phyloP scores from a whole-genome alignment of 2,797 vertebrate species.

The Clarias pachynema region DNA sequence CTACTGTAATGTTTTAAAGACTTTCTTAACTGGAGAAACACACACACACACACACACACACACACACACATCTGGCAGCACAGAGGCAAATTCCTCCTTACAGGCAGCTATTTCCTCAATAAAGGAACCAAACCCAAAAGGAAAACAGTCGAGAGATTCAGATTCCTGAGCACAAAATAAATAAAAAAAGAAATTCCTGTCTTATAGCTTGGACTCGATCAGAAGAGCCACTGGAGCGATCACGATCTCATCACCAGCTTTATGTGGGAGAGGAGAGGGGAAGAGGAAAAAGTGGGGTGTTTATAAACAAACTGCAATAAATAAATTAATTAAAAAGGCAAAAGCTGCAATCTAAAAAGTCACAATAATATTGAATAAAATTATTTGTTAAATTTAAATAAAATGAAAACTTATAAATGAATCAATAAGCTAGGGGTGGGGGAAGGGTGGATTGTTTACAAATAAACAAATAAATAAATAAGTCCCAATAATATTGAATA shows the following conservation, averaged over 20 bases:
- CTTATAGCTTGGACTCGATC: too few relatives aligned
- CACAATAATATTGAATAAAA: not conserved
- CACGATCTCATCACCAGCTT: too few relatives aligned
- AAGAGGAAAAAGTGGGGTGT: not conserved
- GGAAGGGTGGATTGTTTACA: too few relatives aligned
- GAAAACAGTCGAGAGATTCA: constrained; percentile 28
- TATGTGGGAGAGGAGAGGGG: too few relatives aligned
- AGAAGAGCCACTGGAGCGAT: too few relatives aligned
- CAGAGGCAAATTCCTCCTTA: constrained; percentile 50
- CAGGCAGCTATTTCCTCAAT: constrained; percentile 67
- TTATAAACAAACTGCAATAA: not conserved
- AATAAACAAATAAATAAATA: too few relatives aligned
- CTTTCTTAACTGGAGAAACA: not conserved
- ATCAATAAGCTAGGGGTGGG: too few relatives aligned
- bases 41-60: constrained; percentile 18
- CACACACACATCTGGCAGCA: constrained; percentile 32
- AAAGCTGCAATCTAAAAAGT: not conserved
- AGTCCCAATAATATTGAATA: not conserved
- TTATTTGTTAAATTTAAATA: not conserved
- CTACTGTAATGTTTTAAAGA: not conserved
- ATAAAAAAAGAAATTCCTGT: too few relatives aligned
- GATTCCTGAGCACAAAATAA: not conserved
- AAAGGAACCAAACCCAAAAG: constrained; percentile 55
- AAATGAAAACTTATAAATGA: not conserved
- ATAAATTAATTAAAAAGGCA: not conserved